These are phyloP conservation scores for Malurus alboscapulatus DNA, from an alignment of 2,113 vertebrate genomes.

Conservation along the genomic window DNA sequence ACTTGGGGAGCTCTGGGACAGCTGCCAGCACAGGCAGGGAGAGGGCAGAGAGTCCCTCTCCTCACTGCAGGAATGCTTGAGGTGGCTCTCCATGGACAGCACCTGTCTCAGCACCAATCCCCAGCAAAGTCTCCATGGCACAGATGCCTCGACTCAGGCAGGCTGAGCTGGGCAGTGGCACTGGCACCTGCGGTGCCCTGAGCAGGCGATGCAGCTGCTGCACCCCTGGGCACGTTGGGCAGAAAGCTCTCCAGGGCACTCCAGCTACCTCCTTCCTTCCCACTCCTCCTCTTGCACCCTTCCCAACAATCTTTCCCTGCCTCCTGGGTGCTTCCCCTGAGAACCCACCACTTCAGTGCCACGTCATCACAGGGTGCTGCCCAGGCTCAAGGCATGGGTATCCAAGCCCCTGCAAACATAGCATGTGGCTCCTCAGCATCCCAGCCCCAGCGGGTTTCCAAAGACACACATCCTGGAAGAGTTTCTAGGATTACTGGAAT, in stretches of 20 bases:
- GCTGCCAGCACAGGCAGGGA: background rate
- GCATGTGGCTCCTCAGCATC: background rate
- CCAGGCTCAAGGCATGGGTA: background rate
- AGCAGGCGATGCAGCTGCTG: background rate
- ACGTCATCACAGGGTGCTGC: fast-evolving
- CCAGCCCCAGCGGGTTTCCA: background rate
- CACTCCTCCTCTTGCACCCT: background rate
- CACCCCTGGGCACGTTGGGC: fast-evolving
- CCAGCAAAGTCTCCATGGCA: background rate
- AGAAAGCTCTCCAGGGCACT: background rate
- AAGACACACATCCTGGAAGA: background rate
- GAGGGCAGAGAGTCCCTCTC: background rate
- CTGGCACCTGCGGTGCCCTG: background rate
- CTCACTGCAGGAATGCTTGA: background rate
- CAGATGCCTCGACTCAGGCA: background rate
- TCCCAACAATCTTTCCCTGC: background rate
- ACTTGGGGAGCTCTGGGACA: background rate
- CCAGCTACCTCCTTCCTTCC: background rate
- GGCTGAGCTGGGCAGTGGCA: background rate
- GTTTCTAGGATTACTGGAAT: background rate
- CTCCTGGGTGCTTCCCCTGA: background rate
- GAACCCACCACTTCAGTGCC: background rate
- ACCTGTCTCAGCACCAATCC: background rate
- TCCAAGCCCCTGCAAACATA: background rate
- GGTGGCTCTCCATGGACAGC: background rate